These are phyloP conservation scores for Taenaris catops DNA, from an alignment of 2,888 invertebrate genomes.

Conservation along the genomic window DNA sequence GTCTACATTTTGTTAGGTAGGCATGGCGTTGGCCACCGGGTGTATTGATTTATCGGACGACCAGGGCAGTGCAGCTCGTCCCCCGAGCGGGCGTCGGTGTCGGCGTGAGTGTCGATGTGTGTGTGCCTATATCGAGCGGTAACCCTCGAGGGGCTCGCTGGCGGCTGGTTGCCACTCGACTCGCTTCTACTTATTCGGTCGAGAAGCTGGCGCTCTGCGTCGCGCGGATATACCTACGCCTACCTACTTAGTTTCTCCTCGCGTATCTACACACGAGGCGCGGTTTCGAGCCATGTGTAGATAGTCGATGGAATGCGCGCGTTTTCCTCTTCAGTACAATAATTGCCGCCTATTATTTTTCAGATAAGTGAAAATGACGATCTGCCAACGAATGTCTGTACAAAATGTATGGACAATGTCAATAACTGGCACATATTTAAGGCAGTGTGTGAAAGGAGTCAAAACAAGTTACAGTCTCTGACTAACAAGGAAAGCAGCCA, in stretches of 20 bases:
- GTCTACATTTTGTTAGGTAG: conserved; percentile 54
- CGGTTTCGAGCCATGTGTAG: conserved; percentile 54
- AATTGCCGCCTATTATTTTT: conserved; percentile 70
- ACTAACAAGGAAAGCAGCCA: conserved; percentile 72
- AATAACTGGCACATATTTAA: conserved; percentile 84
- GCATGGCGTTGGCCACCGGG: conserved; percentile 57
- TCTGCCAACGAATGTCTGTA: conserved; percentile 83
- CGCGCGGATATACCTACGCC: conserved; percentile 69
- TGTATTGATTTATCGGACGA: conserved; percentile 77
- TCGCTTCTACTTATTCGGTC: conserved; percentile 76
- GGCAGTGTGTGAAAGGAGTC: conserved; percentile 81
- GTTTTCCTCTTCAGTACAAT: conserved; percentile 57
- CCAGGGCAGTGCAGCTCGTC: conserved; percentile 70
- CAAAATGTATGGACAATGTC: conserved; percentile 81
- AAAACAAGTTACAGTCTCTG: conserved; percentile 82
- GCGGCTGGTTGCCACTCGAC: conserved; percentile 69
- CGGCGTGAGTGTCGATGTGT: conserved; percentile 56
- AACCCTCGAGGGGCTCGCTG: conserved; percentile 70
- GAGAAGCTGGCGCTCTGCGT: conserved; percentile 67
- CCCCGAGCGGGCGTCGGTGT: conserved; percentile 68
- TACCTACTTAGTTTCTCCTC: conserved; percentile 76
- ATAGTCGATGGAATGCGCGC: conserved; percentile 63
- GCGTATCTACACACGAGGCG: conserved; percentile 67
- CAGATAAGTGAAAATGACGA: conserved; percentile 83
- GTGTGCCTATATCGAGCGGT: conserved; percentile 77